These are phyloP conservation scores for Scopus umbretta DNA, from an alignment of 2,113 vertebrate genomes.

Conservation along the genomic window DNA sequence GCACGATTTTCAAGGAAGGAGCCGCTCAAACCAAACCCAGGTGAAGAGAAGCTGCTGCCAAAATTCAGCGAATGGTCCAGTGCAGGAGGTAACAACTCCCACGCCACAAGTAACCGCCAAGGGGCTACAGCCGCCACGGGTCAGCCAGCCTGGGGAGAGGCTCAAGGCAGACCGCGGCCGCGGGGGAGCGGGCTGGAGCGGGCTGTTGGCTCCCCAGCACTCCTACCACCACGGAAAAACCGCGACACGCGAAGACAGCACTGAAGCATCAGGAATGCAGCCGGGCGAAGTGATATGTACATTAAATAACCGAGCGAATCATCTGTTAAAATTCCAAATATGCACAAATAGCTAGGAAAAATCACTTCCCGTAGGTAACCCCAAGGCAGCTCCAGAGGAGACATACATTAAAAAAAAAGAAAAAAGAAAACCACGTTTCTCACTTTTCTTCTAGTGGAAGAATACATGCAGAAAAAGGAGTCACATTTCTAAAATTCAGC, in stretches of 20 bases:
- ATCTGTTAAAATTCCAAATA: not conserved
- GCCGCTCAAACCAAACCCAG: not conserved
- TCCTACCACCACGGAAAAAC: not conserved
- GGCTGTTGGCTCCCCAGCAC: not conserved
- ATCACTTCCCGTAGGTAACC: not conserved
- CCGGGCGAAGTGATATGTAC: not conserved
- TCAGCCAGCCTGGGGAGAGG: not conserved
- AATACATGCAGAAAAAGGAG: constrained; percentile 3
- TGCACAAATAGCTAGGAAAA: not conserved
- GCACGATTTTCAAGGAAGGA: not conserved
- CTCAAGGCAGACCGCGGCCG: not conserved
- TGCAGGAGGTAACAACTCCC: not conserved
- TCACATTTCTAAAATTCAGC: not conserved
- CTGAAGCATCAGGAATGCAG: not conserved
- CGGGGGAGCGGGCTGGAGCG: not conserved
- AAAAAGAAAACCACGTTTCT: not conserved
- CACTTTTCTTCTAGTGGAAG: not conserved
- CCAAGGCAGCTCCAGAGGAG: not conserved
- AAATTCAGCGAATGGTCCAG: not conserved
- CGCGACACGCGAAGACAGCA: not conserved
- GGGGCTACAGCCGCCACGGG: fast-evolving
- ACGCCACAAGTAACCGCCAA: not conserved
- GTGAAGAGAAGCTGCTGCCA: not conserved
- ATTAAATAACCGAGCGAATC: not conserved
- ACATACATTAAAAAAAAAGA: not conserved